Conservation (phyloP, 1,140 invertebrate species). For the Diorhabda sublineata region DNA sequence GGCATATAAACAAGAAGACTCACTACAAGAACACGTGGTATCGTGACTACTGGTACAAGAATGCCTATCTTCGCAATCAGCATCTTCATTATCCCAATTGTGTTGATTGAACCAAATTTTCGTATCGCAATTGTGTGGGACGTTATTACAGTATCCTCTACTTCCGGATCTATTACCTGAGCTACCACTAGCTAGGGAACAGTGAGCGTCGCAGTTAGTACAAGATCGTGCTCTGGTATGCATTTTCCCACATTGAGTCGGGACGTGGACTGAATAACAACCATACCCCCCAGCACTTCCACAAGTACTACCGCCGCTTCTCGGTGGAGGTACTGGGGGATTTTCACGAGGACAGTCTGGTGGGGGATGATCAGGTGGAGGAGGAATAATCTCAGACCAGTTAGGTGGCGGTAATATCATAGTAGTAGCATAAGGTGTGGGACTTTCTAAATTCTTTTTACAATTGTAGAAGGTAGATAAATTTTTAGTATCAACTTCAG, state of each 20-base stretch:
- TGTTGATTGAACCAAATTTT: constrained; percentile 35
- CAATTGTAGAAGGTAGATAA: constrained; percentile 70
- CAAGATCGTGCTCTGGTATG: constrained; percentile 41
- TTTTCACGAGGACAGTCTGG: constrained; percentile 49
- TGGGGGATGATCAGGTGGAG: constrained; percentile 75
- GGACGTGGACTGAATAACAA: constrained; percentile 43
- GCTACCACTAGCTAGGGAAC: constrained; percentile 34
- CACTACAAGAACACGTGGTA: constrained; percentile 46
- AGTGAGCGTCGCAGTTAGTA: constrained; percentile 37
- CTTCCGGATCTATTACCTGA: constrained; percentile 28
- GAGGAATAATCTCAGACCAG: constrained; percentile 74
- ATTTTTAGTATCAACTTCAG: constrained; percentile 69
- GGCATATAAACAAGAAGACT: constrained; percentile 46
- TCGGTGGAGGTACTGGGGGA: constrained; percentile 37
- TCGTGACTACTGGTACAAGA: constrained; percentile 46
- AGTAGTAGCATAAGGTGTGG: constrained; percentile 80
- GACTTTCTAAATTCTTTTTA: constrained; percentile 63
- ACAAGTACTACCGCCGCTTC: constrained; percentile 37
- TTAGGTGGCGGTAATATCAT: constrained; percentile 62
- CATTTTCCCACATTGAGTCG: constrained; percentile 28
- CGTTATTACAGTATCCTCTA: constrained; percentile 31
- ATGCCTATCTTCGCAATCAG: constrained; percentile 39
- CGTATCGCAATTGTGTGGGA: constrained; percentile 40
- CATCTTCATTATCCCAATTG: constrained; percentile 37
- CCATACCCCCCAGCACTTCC: constrained; percentile 41